These are phyloP conservation scores for Idaea aversata DNA, from an alignment of 2,888 invertebrate species.

Conservation along the genomic window DNA sequence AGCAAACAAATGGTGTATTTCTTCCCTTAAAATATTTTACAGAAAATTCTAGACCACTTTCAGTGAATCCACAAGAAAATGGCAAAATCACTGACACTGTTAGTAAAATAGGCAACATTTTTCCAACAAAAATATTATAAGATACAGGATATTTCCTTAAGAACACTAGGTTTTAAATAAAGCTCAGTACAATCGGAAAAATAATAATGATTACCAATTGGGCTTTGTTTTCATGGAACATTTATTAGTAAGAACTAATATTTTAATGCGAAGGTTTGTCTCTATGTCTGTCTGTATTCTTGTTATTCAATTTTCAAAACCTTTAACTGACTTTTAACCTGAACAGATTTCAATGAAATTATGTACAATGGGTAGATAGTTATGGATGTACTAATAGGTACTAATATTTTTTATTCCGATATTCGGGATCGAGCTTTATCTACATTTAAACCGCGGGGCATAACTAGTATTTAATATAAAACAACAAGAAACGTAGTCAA, in stretches of 20 bases:
- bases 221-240: background rate
- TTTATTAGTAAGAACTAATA: background rate
- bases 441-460: background rate
- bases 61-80: constrained; percentile 22
- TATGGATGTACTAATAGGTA: too few relatives aligned
- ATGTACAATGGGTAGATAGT: too few relatives aligned
- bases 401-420: too few relatives aligned
- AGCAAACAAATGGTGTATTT: constrained; percentile 37
- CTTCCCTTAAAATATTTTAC: constrained; percentile 43
- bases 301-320: too few relatives aligned
- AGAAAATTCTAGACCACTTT: constrained; percentile 27
- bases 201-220: background rate
- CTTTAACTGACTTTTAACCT: too few relatives aligned
- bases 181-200: constrained; percentile 9
- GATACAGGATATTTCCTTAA: background rate
- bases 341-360: too few relatives aligned
- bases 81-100: constrained; percentile 5
- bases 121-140: constrained; percentile 8
- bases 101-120: constrained; percentile 21
- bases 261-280: background rate
- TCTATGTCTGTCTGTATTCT: background rate
- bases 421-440: too few relatives aligned
- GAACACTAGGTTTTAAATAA: background rate
- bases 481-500: background rate
- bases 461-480: background rate